A percentile compares a stretch with the other conserved stretches of the same genome.
phyloP scores from a whole-genome alignment of 2,888 invertebrate species.

The Leptura quadrifasciata region DNA sequence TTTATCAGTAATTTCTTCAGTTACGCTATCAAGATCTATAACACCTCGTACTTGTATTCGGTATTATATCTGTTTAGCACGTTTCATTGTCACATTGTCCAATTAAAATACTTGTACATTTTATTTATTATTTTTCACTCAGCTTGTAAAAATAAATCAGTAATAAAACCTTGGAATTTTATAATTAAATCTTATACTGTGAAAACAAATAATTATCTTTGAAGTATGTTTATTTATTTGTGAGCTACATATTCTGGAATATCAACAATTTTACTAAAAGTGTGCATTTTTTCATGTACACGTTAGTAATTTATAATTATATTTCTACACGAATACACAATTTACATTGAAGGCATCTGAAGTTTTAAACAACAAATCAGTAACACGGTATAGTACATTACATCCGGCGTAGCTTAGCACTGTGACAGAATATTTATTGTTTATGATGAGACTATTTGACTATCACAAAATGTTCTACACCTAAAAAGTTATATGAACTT shows the following conservation, averaged over 20 bases:
- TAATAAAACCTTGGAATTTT: conserved; percentile 6
- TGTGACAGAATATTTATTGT: neutral
- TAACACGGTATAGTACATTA: neutral
- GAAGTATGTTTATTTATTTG: neutral
- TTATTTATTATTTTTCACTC: conserved; percentile 16
- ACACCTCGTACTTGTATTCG: too few species aligned
- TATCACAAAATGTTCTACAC: too few species aligned
- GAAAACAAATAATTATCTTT: neutral
- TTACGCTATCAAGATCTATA: too few species aligned
- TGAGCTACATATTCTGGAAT: neutral
- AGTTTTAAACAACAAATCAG: neutral
- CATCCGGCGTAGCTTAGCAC: neutral
- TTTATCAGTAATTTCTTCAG: too few species aligned
- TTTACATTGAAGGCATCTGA: neutral
- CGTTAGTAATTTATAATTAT: neutral
- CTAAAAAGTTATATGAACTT: too few species aligned
- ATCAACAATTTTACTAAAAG: neutral
- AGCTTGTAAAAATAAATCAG: conserved; percentile 3
- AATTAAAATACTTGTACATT: conserved; percentile 11
- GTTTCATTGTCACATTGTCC: neutral
- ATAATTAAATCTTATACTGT: neutral
- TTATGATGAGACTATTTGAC: too few species aligned
- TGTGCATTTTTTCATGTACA: neutral
- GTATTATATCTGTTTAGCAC: too few species aligned
- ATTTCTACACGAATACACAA: neutral